phyloP scores from a whole-genome alignment of 2,113 vertebrate species.

The Tiliqua scincoides region DNA sequence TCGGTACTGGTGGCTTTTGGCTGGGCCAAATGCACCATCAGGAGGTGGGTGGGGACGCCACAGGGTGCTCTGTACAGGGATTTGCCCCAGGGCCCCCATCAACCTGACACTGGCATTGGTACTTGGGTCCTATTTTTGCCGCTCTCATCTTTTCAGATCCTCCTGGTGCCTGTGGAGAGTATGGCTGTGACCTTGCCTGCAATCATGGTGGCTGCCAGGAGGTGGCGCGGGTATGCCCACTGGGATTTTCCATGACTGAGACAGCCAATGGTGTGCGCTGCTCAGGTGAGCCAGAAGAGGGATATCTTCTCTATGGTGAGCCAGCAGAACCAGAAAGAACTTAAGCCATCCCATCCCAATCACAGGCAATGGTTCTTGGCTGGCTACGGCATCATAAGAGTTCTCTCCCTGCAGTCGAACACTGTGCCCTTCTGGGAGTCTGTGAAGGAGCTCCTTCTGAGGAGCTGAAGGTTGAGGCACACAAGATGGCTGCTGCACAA shows the following conservation, averaged over 20 bases:
- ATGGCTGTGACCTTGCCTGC: slow-evolving; percentile 80
- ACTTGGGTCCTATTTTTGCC: rapidly evolving
- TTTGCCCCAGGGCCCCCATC: neutral
- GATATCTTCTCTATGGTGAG: neutral
- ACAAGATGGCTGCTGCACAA: neutral
- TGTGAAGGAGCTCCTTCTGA: neutral
- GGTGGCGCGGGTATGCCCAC: slow-evolving; percentile 79
- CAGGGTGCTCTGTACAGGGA: neutral
- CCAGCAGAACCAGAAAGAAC: neutral
- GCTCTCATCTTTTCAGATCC: slow-evolving; percentile 37
- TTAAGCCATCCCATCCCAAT: too few relatives aligned
- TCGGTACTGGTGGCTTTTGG: too few relatives aligned
- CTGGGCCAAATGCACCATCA: too few relatives aligned
- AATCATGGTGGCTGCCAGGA: slow-evolving; percentile 82
- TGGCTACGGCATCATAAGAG: neutral
- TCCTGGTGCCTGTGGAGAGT: slow-evolving; percentile 70
- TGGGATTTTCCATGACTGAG: slow-evolving; percentile 81
- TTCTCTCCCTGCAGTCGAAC: neutral
- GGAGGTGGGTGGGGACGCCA: too few relatives aligned
- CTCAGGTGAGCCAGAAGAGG: slow-evolving; percentile 67
- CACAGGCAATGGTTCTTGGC: neutral
- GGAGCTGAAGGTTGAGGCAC: neutral
- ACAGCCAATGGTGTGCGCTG: slow-evolving; percentile 76
- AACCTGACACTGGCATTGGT: neutral
- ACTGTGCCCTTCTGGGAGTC: neutral